Base-by-base conservation (phyloP, 2,888 invertebrate genomes). In the Athalia circularis region DNA sequence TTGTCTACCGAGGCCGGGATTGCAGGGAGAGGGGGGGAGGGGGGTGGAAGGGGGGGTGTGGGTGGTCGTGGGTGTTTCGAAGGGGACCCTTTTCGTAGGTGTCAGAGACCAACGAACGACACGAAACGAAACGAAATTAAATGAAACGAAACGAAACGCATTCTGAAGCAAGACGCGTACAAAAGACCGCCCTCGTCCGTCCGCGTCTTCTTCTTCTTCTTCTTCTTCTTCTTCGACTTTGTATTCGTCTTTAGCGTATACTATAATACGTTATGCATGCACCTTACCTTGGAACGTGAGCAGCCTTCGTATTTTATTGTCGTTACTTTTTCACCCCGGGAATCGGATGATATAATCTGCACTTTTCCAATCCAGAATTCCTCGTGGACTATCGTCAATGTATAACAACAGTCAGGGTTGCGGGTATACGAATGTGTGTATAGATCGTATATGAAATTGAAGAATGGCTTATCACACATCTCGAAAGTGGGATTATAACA, bases 1-100 rank as follows among this genome's bases (percentile, higher is more conserved):
- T 87, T 62, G 75, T 62, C 62, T 72, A 72, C 72, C 59, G 59
- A 72, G 47, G 72, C 59, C 72, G 43, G 43, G 29, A 29, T 29
- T 29, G 29, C 29, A 29, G 29, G 29, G 29, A 29, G 29, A 29
- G 29, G 2, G 29, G 2, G 29, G 2, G n/a, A n/a, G 45, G 70
- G 70, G 57, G 70, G 43, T 47, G 57, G 45, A 47, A 59, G 47
- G 45, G 57, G 72, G 29, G 62, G 62, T 13, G 62, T 72, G 57
- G 72, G 72, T 72, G 72, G 57, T 54, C 52, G n/a, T 50, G 9
- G 68, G 54, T 54, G 68, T 54, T 54, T 50, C 52, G 29, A 50
- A 11, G 52, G n/a, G 68, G 29, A 29, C 29, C 29, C 29, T 29
- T 29, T 50, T 54, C 50, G 67, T 50, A 68, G 67, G 67, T 52